A percentile compares a stretch with the other conserved stretches of the same genome.
Conservation (phyloP, 2,888 invertebrate genomes). For the Drosophila koepferae region DNA sequence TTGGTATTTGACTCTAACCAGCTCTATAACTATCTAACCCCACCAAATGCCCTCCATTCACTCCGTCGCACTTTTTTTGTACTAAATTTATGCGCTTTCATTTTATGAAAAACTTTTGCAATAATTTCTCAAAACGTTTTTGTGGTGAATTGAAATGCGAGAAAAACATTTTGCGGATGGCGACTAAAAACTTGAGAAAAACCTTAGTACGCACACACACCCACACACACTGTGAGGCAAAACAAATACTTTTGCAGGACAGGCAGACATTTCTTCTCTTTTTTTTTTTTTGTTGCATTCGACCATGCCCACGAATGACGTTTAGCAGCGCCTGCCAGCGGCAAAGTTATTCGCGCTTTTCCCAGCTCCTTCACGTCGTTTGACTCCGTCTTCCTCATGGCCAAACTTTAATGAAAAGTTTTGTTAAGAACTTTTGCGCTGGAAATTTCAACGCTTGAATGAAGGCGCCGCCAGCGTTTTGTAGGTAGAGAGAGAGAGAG, state of each 20-base stretch:
- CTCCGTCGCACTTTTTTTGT: conserved; percentile 43
- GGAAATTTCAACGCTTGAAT: conserved; percentile 78
- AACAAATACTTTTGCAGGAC: conserved; percentile 63
- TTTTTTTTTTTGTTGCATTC: conserved; percentile 49
- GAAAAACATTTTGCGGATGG: conserved; percentile 84
- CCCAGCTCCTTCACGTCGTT: conserved; percentile 26
- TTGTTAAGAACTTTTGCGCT: conserved; percentile 77
- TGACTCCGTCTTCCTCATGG: conserved; percentile 53
- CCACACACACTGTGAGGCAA: conserved; percentile 26
- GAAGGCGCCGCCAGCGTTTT: conserved; percentile 38
- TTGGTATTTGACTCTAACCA: conserved; percentile 68
- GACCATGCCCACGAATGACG: conserved; percentile 74
- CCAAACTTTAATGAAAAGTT: conserved; percentile 81
- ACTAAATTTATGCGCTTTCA: conserved; percentile 83
- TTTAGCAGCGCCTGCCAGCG: conserved; percentile 73
- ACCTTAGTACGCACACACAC: conserved; percentile 52
- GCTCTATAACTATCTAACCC: conserved; percentile 45
- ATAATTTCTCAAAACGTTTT: conserved; percentile 84
- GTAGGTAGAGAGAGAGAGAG: neutral
- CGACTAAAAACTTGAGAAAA: conserved; percentile 83
- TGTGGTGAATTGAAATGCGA: conserved; percentile 84
- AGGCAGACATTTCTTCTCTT: conserved; percentile 31
- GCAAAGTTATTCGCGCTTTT: conserved; percentile 69
- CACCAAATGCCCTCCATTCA: conserved; percentile 4
- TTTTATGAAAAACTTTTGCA: conserved; percentile 83